A percentile compares a stretch with the other conserved stretches of the same genome.
These are phyloP conservation scores for Polypedilum vanderplanki DNA, from an alignment of 1,140 invertebrate species.

Conservation along the genomic window DNA sequence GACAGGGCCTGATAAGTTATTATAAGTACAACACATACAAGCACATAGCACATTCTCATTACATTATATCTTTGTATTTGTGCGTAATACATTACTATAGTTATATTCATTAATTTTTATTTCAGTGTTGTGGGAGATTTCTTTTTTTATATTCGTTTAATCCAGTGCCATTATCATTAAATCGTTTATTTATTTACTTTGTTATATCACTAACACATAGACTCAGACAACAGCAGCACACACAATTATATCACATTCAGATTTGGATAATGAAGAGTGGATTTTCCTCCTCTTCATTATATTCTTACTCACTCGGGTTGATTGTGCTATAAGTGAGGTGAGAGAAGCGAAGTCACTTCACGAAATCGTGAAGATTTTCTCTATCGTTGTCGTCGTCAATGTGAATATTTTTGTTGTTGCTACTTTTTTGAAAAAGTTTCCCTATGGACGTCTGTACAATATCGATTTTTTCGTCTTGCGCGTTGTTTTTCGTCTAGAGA, in stretches of 20 bases:
- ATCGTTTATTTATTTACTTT: slow-evolving; percentile 25
- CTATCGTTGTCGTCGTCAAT: too few species aligned
- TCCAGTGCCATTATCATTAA: slow-evolving; percentile 24
- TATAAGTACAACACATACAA: not conserved
- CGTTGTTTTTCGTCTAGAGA: not conserved
- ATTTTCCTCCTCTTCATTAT: slow-evolving; percentile 3
- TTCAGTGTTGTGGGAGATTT: not conserved
- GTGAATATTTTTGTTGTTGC: too few species aligned
- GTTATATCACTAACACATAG: not conserved
- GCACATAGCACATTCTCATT: not conserved
- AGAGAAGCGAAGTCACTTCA: slow-evolving; percentile 4
- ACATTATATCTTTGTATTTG: not conserved
- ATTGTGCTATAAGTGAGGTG: not conserved
- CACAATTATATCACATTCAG: not conserved
- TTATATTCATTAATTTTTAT: slow-evolving; percentile 20
- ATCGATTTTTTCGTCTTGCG: not conserved
- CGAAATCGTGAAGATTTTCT: too few species aligned
- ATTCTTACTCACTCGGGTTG: slow-evolving; percentile 6
- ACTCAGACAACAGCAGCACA: not conserved
- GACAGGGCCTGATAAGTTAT: not conserved
- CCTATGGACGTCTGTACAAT: not conserved
- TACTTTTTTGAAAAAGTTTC: not conserved
- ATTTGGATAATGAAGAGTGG: not conserved
- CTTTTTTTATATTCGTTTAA: slow-evolving; percentile 3
- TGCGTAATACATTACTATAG: not conserved